Conservation (phyloP, 2,888 invertebrate species). For the Selenia dentaria region DNA sequence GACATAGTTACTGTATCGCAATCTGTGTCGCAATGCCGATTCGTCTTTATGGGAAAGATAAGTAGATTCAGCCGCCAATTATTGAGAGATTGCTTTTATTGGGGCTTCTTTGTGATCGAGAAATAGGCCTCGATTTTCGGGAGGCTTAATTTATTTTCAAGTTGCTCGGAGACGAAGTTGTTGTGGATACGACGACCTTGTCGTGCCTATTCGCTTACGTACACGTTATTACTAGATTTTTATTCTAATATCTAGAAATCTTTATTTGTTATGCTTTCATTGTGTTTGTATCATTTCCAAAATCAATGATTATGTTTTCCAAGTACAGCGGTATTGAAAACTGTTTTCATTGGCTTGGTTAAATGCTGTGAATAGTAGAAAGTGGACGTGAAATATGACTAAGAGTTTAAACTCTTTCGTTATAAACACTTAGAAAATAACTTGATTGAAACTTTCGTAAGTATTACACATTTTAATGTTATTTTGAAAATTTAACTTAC, state of each 20-base stretch:
- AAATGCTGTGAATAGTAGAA: no score
- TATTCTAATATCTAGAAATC: background rate
- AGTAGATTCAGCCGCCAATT: slow-evolving; percentile 31
- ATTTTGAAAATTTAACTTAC: no score
- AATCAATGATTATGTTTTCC: no score
- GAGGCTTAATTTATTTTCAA: slow-evolving; percentile 7
- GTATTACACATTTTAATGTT: no score
- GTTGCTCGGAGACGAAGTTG: slow-evolving; percentile 3
- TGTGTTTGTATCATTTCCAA: background rate
- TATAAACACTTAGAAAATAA: no score
- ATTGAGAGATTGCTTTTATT: slow-evolving; percentile 28
- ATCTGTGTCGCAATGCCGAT: slow-evolving; percentile 1
- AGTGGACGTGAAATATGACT: no score
- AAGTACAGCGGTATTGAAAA: no score
- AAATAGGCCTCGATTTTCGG: slow-evolving; percentile 11
- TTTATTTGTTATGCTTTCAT: no score
- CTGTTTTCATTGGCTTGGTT: no score
- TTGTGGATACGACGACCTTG: background rate
- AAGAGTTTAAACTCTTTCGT: no score
- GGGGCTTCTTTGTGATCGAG: slow-evolving; percentile 11
- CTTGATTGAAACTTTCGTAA: no score
- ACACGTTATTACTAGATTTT: no score
- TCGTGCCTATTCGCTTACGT: background rate
- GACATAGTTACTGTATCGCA: background rate
- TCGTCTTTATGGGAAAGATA: slow-evolving; percentile 25